Evolutionary conservation across 1,140 invertebrate genomes (phyloP).

Genomic region (Drosophila novamexicana): DNA sequence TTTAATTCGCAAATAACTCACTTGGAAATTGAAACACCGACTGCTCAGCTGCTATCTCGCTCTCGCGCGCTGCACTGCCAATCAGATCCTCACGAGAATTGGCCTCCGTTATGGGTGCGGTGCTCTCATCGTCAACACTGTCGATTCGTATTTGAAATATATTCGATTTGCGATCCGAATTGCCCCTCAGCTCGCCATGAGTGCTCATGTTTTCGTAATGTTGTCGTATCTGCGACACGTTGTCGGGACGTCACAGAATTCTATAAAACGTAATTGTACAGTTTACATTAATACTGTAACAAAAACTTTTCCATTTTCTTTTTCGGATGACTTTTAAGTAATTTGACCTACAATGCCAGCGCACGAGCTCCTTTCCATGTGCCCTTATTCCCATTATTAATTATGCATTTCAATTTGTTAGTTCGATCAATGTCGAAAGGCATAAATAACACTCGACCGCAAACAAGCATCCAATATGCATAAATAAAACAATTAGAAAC

Average conservation of each 20-base stretch:
- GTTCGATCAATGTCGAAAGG: slow-evolving; percentile 17
- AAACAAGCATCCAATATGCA: slow-evolving; percentile 13
- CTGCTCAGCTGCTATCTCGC: slow-evolving; percentile 41
- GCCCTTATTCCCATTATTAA: slow-evolving; percentile 64
- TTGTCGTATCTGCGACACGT: slow-evolving; percentile 10
- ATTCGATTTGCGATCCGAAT: slow-evolving; percentile 46
- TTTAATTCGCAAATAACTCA: slow-evolving; percentile 19
- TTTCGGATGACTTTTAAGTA: slow-evolving; percentile 31
- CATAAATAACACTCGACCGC: slow-evolving; percentile 12
- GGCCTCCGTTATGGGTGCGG: slow-evolving; percentile 73
- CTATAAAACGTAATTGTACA: slow-evolving; percentile 24
- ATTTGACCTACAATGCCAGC: slow-evolving; percentile 55
- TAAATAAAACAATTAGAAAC: background rate
- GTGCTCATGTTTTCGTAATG: slow-evolving; percentile 61
- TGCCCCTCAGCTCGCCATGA: slow-evolving; percentile 21
- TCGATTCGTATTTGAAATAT: slow-evolving; percentile 77
- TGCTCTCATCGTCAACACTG: slow-evolving; percentile 78
- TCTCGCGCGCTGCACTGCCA: slow-evolving; percentile 48
- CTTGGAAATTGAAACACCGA: slow-evolving; percentile 72
- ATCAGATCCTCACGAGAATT: slow-evolving; percentile 78
- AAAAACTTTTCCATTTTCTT: slow-evolving; percentile 4
- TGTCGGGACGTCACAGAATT: slow-evolving; percentile 10
- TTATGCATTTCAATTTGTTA: slow-evolving; percentile 55
- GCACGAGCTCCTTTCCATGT: slow-evolving; percentile 21
- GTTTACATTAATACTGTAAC: background rate